These are phyloP conservation scores for Stomatorhinus walkeri DNA, from an alignment of 2,797 vertebrate genomes.

Conservation along the genomic window DNA sequence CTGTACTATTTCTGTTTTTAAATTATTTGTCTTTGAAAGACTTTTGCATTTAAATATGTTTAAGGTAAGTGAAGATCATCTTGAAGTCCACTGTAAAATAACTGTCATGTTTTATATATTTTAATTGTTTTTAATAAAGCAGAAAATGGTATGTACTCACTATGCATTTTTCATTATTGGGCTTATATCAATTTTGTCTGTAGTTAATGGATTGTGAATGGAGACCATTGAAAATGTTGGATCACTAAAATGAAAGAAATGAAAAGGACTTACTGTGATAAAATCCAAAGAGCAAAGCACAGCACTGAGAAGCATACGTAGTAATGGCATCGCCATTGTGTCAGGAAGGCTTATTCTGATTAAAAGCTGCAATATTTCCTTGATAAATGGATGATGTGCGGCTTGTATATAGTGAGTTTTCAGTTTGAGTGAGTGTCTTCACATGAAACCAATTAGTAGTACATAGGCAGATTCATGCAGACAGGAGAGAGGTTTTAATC, in stretches of 20 bases:
- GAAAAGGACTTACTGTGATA: not conserved
- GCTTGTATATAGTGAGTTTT: not conserved
- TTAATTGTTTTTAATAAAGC: constrained; percentile 26
- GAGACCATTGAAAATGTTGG: not conserved
- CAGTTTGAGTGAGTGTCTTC: not conserved
- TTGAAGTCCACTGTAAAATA: constrained; percentile 19
- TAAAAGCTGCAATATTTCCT: not conserved
- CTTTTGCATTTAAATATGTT: constrained; percentile 49
- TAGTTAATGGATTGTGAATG: not conserved
- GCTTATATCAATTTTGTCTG: not conserved
- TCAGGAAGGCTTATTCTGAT: not conserved
- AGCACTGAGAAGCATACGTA: not conserved
- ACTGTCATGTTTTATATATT: constrained; percentile 14
- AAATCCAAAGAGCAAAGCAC: not conserved
- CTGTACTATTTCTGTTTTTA: constrained; percentile 42
- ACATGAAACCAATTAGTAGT: not conserved
- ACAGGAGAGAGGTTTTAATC: not conserved
- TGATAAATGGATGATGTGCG: not conserved
- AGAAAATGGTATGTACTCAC: not conserved
- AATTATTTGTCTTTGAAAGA: constrained; percentile 82
- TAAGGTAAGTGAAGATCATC: constrained; percentile 24
- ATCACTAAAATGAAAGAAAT: not conserved
- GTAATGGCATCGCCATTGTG: not conserved
- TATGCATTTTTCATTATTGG: constrained; percentile 1
- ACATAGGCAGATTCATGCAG: not conserved